Evolutionary conservation across 2,888 invertebrate species (phyloP), one percentile per base, ranked within the genome.

Genomic region (Willowsia nigromaculata): DNA sequence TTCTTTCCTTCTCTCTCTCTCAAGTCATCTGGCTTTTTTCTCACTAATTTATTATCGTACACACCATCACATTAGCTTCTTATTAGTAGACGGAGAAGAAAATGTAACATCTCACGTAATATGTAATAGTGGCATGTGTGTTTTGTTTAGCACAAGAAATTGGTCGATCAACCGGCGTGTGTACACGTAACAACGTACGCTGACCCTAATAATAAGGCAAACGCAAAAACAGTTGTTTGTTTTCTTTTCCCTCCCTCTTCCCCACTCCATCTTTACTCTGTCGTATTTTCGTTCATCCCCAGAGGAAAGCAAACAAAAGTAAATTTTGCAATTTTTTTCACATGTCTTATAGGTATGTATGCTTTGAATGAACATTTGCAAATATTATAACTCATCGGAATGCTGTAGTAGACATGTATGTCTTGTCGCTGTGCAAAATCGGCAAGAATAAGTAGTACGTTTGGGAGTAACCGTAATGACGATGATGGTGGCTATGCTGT

Each of bases 11-110:
- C 13, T 71, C 25, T 15, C 25, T 71, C 7, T 47, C 25, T 74
- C 47, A 74, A 74, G 74, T 74, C 74, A 74, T 74, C 74, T 74
- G 74, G 27, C 13, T 22, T 74, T 27, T 74, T 47, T 74, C 43
- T 74, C 43, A 25, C 74, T 74, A 74, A 74, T 74, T 74, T 74
- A 65, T 37, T 65, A 74, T 47, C 15, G 15, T 22, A n/a, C 68
- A 47, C 43, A 43, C 43, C 43, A 43, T 1, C 13, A 43, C 43
- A 13, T 13, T 43, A 9, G 9, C 43, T 43, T 13, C 43, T 43
- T 43, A 9, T 9, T 37, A 9, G 5, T 37, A 4, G 37, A 13
- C 15, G 33, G 62, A n/a, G n/a, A n/a, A n/a, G n/a, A n/a, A n/a
- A n/a, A n/a, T 30, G 30, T 15, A 30, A 62, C 6, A 18, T 18